Conservation (phyloP, 2,797 vertebrate genomes). For the Balearica regulorum region DNA sequence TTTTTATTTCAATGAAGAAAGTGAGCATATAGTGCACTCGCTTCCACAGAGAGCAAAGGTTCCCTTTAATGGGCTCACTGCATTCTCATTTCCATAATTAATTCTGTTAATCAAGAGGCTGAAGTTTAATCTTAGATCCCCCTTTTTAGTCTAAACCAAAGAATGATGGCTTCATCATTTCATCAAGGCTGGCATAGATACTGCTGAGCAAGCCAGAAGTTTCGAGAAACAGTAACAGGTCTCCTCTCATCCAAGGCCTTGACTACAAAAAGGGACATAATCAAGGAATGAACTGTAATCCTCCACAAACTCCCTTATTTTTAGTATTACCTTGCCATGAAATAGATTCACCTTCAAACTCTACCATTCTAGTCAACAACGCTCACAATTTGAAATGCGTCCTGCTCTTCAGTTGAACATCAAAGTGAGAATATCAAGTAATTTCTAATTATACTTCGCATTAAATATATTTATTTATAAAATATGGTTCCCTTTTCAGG, state of each 20-base stretch:
- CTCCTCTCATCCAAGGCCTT: background rate
- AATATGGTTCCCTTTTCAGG: background rate
- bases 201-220: background rate
- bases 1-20: background rate
- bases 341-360: background rate
- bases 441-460: background rate
- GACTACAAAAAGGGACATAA: background rate
- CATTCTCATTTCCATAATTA: constrained; percentile 26
- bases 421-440: background rate
- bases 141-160: background rate
- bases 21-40: background rate
- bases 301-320: background rate
- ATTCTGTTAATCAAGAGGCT: constrained; percentile 10
- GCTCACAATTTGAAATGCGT: background rate
- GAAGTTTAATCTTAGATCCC: background rate
- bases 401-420: background rate
- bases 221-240: background rate
- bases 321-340: background rate
- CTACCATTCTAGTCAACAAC: background rate
- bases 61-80: background rate
- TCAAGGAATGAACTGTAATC: background rate
- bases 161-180: background rate
- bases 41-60: constrained; percentile 21
- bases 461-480: constrained; percentile 6
- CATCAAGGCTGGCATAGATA: background rate